Percentiles rank a stretch among this genome's conserved stretches.
phyloP scores from a whole-genome alignment of 2,113 vertebrate genomes.

The Silurus glanis region DNA sequence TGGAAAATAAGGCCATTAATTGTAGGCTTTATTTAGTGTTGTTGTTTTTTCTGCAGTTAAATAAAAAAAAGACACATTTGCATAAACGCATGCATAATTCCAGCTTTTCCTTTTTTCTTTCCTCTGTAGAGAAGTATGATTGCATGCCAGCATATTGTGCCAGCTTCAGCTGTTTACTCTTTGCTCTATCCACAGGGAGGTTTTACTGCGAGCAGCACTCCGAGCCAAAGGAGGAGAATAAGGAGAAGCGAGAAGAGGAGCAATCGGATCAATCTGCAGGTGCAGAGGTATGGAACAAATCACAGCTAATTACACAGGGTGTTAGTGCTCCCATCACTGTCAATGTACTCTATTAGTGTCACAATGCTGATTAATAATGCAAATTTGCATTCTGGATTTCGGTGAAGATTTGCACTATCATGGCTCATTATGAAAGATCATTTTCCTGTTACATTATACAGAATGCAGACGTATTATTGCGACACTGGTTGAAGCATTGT shows the following conservation, averaged over 20 bases:
- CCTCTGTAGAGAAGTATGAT: conserved; percentile 1
- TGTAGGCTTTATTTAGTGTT: no score
- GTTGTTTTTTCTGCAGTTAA: no score
- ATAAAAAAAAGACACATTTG: no score
- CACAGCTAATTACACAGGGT: conserved; percentile 16
- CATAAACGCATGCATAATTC: conserved; percentile 45
- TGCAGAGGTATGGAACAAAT: conserved; percentile 54
- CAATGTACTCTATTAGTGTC: background rate
- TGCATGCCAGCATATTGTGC: conserved; percentile 14
- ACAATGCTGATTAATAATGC: background rate
- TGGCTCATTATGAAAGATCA: background rate
- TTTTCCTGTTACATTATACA: background rate
- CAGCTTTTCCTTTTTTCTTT: background rate
- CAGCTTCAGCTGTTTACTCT: conserved; percentile 24
- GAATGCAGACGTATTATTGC: background rate
- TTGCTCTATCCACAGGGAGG: conserved; percentile 63
- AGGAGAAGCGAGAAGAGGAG: conserved; percentile 56
- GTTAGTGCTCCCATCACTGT: conserved; percentile 15
- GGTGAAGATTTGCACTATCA: background rate
- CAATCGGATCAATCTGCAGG: conserved; percentile 38
- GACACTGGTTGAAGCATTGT: background rate
- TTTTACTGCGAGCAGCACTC: conserved; percentile 77
- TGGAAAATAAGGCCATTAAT: no score
- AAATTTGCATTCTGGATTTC: background rate
- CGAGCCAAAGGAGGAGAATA: conserved; percentile 36